Evolutionary conservation across 2,113 vertebrate species (phyloP), one percentile per base, ranked within the genome.

Genomic region (Hydrolagus affinis): DNA sequence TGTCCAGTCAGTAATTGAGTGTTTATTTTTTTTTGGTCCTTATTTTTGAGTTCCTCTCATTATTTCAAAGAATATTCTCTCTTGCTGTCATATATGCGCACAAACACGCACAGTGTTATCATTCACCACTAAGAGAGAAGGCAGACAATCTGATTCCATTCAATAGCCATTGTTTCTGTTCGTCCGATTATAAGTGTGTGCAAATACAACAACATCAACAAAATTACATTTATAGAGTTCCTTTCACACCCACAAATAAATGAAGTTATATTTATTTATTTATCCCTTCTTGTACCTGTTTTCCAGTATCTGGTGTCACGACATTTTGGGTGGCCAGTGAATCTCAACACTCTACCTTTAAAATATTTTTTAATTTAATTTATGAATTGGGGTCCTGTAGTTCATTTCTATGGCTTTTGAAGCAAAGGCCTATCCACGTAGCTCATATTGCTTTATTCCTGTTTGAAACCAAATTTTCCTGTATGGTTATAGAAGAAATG

Each of bases 401-500:
- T 62, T 19, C 25, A 66, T 11, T 23, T 19, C 19, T 83, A 60
- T 66, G 62, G 28, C 60, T 28, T 28, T 83, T 83, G 25, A 66
- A 59, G 23, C 30, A 21, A 66, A 23, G 64, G 78, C 78, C 28
- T 68, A 62, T 66, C n/a, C n/a, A 68, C 32, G 15, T 28, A 32
- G 60, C 25, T 32, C 62, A 32, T 44, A 83, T 10, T 4, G 19
- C 4, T 32, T 64, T 44, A 44, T 83, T 83, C 62, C 60, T 21
- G 8, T 83, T 83, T 83, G 78, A 66, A 25, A 83, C 23, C 19
- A 66, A 17, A 44, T 44, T 66, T 25, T 19, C 78, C 32, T 66
- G 25, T 60, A 83, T 66, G 64, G 78, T 66, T 66, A 83, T 83
- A 62, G 60, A 83, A 83, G 66, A 83, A 83, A 83, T 83, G 64